phyloP scores from a whole-genome alignment of 1,140 invertebrate genomes.

The Dendroctonus ponderosae region DNA sequence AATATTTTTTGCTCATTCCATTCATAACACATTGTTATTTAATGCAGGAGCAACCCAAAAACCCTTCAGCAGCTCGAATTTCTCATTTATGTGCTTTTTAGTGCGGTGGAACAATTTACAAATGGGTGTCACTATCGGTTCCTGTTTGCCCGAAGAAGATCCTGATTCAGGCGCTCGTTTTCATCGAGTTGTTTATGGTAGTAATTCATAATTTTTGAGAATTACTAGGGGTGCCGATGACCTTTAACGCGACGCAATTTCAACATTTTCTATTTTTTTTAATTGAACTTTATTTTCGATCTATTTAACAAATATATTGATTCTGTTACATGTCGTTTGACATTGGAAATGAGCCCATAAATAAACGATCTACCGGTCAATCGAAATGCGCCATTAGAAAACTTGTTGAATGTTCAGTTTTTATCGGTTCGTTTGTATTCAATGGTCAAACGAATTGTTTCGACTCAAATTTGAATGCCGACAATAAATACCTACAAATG shows the following conservation, averaged over 20 bases:
- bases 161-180: constrained; percentile 54
- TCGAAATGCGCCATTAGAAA: constrained; percentile 2
- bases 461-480: no score
- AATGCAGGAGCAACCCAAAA: no score
- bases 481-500: background rate
- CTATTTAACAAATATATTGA: background rate
- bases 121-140: constrained; percentile 75
- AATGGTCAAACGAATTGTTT: no score
- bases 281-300: no score
- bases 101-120: background rate
- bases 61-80: background rate
- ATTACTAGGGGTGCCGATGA: no score
- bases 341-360: background rate
- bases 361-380: background rate
- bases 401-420: background rate
- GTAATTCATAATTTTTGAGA: background rate
- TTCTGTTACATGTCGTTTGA: background rate
- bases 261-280: no score
- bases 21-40: background rate
- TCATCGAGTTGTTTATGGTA: constrained; percentile 56
- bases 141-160: constrained; percentile 67
- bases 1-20: background rate
- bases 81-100: background rate
- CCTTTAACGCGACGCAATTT: no score
- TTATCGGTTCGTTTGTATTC: background rate